phyloP scores from a whole-genome alignment of 2,888 invertebrate species.

The Boloria selene region DNA sequence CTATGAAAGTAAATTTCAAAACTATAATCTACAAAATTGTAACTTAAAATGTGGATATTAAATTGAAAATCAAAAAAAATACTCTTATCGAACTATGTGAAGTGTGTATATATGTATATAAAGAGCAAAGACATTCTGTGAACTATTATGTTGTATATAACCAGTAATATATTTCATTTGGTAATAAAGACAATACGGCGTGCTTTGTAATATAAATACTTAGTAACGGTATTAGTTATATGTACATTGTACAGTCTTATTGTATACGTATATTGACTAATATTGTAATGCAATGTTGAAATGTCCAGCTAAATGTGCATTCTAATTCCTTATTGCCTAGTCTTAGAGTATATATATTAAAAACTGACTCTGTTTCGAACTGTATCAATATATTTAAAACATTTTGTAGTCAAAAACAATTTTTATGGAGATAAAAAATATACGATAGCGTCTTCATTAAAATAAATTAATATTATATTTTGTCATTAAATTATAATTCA shows the following conservation, averaged over 20 bases:
- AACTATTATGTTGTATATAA: slow-evolving; percentile 15
- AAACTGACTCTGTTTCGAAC: slow-evolving; percentile 1
- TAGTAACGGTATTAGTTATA: slow-evolving; percentile 33
- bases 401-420: no score
- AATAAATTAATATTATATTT: no score
- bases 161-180: slow-evolving; percentile 38
- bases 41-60: no score
- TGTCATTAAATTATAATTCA: no score
- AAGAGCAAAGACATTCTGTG: not conserved
- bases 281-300: slow-evolving; percentile 14
- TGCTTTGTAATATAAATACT: slow-evolving; percentile 65
- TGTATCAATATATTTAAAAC: not conserved
- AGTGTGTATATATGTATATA: slow-evolving; percentile 1
- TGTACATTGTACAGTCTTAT: slow-evolving; percentile 21
- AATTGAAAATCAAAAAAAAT: no score
- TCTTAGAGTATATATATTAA: slow-evolving; percentile 2
- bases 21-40: no score
- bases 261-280: slow-evolving; percentile 10
- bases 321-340: slow-evolving; percentile 9
- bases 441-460: no score
- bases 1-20: no score
- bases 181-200: slow-evolving; percentile 74
- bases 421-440: no score
- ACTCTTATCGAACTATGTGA: no score
- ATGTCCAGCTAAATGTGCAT: slow-evolving; percentile 23